These are phyloP conservation scores for Andrena bucephala DNA, from an alignment of 2,888 invertebrate genomes.

Conservation along the genomic window DNA sequence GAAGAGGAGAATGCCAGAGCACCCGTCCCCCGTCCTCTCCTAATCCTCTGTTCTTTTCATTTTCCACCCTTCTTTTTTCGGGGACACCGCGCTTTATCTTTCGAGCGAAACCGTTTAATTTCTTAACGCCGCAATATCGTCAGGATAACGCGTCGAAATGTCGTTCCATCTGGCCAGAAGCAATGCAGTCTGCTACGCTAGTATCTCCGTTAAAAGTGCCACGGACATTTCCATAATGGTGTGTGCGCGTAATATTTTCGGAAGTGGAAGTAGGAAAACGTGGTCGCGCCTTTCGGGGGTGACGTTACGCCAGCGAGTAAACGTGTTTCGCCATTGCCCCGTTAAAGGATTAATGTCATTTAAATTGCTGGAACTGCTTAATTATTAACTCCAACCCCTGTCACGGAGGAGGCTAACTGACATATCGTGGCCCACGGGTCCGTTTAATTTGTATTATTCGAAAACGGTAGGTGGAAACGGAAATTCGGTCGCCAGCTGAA, in stretches of 20 bases:
- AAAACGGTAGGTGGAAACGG: not conserved
- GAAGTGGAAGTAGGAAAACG: constrained; percentile 38
- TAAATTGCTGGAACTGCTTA: constrained; percentile 36
- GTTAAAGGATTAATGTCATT: constrained; percentile 23
- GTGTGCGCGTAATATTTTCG: constrained; percentile 43
- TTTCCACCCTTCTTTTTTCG: not conserved
- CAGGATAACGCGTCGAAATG: constrained; percentile 13
- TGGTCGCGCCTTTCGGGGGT: constrained; percentile 22
- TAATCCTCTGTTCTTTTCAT: not conserved
- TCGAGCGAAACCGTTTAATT: constrained; percentile 22
- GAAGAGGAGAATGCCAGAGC: not conserved
- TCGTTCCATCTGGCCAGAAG: not conserved
- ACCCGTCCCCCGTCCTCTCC: not conserved
- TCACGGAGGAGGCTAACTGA: not conserved
- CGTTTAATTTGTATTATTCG: not conserved
- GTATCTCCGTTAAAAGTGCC: constrained; percentile 36
- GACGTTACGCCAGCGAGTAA: constrained; percentile 26
- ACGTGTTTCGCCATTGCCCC: constrained; percentile 28
- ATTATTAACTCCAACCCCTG: constrained; percentile 29
- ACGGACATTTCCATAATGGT: constrained; percentile 28
- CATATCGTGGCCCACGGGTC: not conserved
- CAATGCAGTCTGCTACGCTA: not conserved
- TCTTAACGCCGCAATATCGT: constrained; percentile 14
- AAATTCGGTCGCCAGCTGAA: not conserved
- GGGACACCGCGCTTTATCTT: not conserved